phyloP scores from a whole-genome alignment of 2,113 vertebrate species.

The Rhea pennata region DNA sequence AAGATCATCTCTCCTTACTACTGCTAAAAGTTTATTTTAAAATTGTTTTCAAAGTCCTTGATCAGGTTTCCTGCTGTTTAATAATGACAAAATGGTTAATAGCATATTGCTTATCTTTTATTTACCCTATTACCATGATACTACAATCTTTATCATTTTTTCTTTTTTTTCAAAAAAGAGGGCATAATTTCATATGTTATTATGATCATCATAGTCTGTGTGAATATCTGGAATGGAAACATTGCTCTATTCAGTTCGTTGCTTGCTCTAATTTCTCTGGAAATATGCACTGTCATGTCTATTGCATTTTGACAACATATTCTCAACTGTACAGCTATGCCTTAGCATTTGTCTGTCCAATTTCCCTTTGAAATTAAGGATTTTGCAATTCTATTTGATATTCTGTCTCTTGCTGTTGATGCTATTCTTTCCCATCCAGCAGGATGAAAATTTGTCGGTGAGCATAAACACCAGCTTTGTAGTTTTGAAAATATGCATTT shows the following conservation, averaged over 20 bases:
- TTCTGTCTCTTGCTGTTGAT: neutral
- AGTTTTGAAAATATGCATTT: neutral
- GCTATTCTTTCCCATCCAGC: neutral
- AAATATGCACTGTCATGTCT: neutral
- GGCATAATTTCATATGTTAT: neutral
- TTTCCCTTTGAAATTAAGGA: neutral
- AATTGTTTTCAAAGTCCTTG: neutral
- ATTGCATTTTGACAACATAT: neutral
- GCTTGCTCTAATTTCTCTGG: neutral
- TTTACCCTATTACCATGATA: neutral
- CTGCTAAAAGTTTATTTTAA: neutral
- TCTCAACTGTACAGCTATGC: neutral
- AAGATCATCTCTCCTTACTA: neutral
- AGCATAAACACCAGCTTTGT: neutral
- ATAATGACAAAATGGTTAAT: neutral
- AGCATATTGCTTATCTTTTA: neutral
- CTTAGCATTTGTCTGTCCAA: neutral
- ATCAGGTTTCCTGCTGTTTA: neutral
- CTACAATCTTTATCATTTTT: neutral
- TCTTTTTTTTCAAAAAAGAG: neutral
- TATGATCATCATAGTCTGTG: neutral
- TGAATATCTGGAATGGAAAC: slow-evolving; percentile 3
- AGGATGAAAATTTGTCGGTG: neutral
- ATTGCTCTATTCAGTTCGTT: neutral
- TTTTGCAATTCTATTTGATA: neutral